Percentiles rank a stretch among this genome's conserved stretches.
phyloP scores from a whole-genome alignment of 1,140 invertebrate genomes.

The Pseudomyrmex cubaensis region DNA sequence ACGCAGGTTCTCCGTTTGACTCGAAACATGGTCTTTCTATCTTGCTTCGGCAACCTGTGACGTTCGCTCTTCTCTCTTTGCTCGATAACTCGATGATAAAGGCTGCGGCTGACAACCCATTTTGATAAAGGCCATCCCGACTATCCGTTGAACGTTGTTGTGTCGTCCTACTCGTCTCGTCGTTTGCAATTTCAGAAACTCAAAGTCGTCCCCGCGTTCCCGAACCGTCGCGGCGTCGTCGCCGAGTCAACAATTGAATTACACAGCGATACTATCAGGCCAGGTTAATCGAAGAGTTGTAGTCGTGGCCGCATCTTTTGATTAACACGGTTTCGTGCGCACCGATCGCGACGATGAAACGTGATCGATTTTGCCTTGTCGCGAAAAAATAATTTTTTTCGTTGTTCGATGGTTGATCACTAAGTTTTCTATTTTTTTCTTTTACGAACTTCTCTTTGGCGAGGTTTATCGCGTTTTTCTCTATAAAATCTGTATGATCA shows the following conservation, averaged over 20 bases:
- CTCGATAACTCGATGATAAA: conserved; percentile 79
- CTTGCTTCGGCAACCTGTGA: neutral
- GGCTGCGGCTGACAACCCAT: conserved; percentile 81
- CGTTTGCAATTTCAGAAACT: conserved; percentile 67
- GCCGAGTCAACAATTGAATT: conserved; percentile 48
- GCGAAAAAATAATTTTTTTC: neutral
- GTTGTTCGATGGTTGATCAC: neutral
- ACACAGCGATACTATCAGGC: conserved; percentile 46
- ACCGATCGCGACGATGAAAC: neutral
- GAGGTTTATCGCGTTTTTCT: too few relatives aligned
- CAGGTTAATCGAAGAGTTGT: conserved; percentile 45
- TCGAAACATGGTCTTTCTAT: conserved; percentile 26
- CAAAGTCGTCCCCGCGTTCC: conserved; percentile 42
- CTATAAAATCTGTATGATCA: too few relatives aligned
- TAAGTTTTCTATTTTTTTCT: neutral
- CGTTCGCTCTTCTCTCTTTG: conserved; percentile 9
- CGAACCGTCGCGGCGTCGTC: conserved; percentile 2
- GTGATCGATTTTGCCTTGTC: conserved; percentile 5
- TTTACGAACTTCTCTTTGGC: too few relatives aligned
- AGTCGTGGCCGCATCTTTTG: conserved; percentile 30
- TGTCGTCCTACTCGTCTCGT: conserved; percentile 38
- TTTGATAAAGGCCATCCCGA: conserved; percentile 78
- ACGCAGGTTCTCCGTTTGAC: neutral
- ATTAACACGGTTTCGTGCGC: conserved; percentile 13
- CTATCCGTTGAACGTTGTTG: conserved; percentile 52